These are phyloP conservation scores for Brotula barbata DNA, from an alignment of 2,797 vertebrate genomes.

Conservation along the genomic window DNA sequence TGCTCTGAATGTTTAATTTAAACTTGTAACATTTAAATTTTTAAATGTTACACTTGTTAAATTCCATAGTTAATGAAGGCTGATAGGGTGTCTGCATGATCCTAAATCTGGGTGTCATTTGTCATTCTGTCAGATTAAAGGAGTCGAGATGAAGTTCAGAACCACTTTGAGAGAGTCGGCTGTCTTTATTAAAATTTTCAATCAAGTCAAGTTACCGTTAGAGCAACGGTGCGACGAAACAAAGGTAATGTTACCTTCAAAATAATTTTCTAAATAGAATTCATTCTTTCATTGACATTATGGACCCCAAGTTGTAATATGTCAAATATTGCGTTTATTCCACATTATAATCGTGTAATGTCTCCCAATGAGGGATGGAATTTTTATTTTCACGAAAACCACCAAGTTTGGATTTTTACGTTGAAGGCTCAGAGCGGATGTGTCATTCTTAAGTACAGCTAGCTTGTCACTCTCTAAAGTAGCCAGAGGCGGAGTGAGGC, in stretches of 20 bases:
- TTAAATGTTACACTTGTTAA: no score
- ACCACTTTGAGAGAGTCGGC: conserved; percentile 29
- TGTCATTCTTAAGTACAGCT: rapidly evolving
- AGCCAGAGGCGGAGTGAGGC: conserved; percentile 41
- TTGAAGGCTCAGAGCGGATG: conserved; percentile 38
- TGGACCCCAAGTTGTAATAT: no score
- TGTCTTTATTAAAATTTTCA: conserved; percentile 21
- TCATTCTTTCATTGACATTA: no score
- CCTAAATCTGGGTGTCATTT: not conserved
- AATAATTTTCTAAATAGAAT: no score
- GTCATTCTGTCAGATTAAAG: conserved; percentile 4
- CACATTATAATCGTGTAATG: no score
- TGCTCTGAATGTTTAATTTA: conserved; percentile 5
- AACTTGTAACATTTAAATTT: conserved; percentile 15
- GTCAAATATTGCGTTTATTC: no score
- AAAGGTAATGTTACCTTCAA: conserved; percentile 18
- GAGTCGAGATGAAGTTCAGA: conserved; percentile 48
- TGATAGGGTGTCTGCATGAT: no score
- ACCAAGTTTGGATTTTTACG: conserved; percentile 38
- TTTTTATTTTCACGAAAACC: no score
- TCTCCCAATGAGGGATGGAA: no score
- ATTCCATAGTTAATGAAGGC: no score
- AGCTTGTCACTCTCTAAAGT: conserved; percentile 33
- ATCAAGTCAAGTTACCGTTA: not conserved
- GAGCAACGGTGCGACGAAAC: no score